These are phyloP conservation scores for Dicranocentrus wangi DNA, from an alignment of 2,888 invertebrate genomes.

Conservation along the genomic window DNA sequence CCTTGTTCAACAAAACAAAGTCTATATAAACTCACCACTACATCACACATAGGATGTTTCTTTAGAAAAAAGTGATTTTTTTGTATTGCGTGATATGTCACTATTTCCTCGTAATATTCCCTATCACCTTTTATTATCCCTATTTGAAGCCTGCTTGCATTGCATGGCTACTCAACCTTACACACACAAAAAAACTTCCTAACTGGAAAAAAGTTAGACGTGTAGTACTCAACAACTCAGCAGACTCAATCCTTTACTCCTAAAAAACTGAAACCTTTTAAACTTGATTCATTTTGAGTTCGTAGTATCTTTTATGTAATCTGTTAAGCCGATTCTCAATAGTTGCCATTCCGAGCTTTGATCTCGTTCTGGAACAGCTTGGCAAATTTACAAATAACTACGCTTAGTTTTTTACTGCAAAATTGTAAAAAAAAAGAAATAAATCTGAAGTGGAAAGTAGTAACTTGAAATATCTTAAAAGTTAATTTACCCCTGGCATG, in stretches of 20 bases:
- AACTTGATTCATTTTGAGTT: too few species aligned
- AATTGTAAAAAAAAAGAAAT: too few species aligned
- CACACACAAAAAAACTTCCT: background rate
- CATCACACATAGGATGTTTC: slow-evolving; percentile 1
- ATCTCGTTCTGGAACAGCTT: too few species aligned
- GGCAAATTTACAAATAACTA: too few species aligned
- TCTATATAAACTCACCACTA: background rate
- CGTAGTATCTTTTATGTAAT: background rate
- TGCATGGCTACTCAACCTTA: slow-evolving; percentile 58
- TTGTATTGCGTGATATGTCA: slow-evolving; percentile 59
- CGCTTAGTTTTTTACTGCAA: too few species aligned
- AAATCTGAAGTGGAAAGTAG: too few species aligned
- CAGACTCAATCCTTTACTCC: too few species aligned
- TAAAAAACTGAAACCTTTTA: too few species aligned
- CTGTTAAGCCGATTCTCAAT: background rate
- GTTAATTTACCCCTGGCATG: background rate
- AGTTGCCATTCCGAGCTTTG: too few species aligned
- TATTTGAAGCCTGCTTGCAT: background rate
- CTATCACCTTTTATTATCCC: slow-evolving; percentile 48
- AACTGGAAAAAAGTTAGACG: background rate
- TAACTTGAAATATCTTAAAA: background rate
- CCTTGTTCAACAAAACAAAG: slow-evolving; percentile 36
- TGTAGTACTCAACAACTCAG: background rate
- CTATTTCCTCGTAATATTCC: slow-evolving; percentile 47
- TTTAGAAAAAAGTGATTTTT: slow-evolving; percentile 23